These are phyloP conservation scores for Drosophila triauraria DNA, from an alignment of 1,140 invertebrate species.

Conservation along the genomic window DNA sequence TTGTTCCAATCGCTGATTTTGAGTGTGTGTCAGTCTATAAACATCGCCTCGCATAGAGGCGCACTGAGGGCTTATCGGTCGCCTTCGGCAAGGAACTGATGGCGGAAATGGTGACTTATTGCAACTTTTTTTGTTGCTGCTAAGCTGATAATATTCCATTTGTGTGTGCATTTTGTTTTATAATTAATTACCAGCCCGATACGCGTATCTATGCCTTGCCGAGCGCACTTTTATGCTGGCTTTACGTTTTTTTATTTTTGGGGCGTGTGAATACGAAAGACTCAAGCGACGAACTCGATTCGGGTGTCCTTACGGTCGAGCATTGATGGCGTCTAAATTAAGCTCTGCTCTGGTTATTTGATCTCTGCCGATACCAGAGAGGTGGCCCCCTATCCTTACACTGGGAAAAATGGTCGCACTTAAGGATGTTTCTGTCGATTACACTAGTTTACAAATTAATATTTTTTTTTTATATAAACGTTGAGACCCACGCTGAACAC, in stretches of 20 bases:
- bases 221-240: conserved; percentile 55
- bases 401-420: not conserved
- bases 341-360: conserved; percentile 50
- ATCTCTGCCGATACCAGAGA: conserved; percentile 62
- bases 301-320: conserved; percentile 35
- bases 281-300: conserved; percentile 66
- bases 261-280: conserved; percentile 59
- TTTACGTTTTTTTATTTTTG: not conserved
- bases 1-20: conserved; percentile 82
- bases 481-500: too few species aligned
- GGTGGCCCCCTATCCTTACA: not conserved
- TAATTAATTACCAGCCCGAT: conserved; percentile 57
- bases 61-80: conserved; percentile 54
- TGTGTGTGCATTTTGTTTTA: conserved; percentile 43
- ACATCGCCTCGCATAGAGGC: conserved; percentile 41
- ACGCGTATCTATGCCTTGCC: conserved; percentile 26
- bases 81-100: conserved; percentile 52
- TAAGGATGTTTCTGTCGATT: not conserved
- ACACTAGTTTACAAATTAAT: too few species aligned
- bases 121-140: conserved; percentile 36
- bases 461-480: too few species aligned
- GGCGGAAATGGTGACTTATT: conserved; percentile 80
- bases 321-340: conserved; percentile 77
- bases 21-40: conserved; percentile 70
- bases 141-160: conserved; percentile 26